Evolutionary conservation across 2,888 invertebrate genomes (phyloP).

Genomic region (Augiades crinisus): DNA sequence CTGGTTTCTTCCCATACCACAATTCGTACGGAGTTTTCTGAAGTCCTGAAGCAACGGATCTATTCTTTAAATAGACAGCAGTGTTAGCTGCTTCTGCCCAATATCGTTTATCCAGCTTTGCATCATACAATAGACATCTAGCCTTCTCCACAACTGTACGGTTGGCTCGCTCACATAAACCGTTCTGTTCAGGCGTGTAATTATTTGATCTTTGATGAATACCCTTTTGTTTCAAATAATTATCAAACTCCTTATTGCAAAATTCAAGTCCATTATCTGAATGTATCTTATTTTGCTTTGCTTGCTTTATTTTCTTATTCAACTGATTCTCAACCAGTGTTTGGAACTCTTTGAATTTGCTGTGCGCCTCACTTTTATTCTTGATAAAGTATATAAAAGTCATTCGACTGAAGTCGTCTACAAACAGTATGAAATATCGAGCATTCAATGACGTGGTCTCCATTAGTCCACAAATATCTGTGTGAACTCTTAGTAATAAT

Average conservation of each 20-base stretch:
- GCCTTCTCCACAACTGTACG: conserved; percentile 28
- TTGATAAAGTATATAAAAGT: conserved; percentile 23
- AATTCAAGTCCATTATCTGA: conserved; percentile 34
- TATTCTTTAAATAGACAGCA: too few relatives aligned
- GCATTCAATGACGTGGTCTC: too few relatives aligned
- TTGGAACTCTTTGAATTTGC: conserved; percentile 25
- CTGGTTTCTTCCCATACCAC: conserved; percentile 6
- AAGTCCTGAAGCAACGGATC: conserved; percentile 26
- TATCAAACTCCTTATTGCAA: conserved; percentile 30
- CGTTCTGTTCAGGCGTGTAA: conserved; percentile 29
- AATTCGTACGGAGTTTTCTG: conserved; percentile 17
- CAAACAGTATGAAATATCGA: too few relatives aligned
- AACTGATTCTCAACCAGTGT: conserved; percentile 28
- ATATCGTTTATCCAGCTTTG: too few relatives aligned
- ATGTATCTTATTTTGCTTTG: conserved; percentile 28
- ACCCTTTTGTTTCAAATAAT: conserved; percentile 27
- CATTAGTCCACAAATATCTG: too few relatives aligned
- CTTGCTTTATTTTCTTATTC: conserved; percentile 27
- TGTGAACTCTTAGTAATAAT: neutral
- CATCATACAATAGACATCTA: conserved; percentile 23
- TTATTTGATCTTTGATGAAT: conserved; percentile 31
- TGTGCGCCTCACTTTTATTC: conserved; percentile 20
- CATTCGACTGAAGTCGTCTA: too few relatives aligned
- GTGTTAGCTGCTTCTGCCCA: conserved; percentile 26
- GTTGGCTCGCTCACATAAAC: conserved; percentile 26